Percentiles rank a stretch among this genome's conserved stretches.
Evolutionary conservation across 2,888 invertebrate genomes (phyloP).

Genomic region (Synanthedon vespiformis): DNA sequence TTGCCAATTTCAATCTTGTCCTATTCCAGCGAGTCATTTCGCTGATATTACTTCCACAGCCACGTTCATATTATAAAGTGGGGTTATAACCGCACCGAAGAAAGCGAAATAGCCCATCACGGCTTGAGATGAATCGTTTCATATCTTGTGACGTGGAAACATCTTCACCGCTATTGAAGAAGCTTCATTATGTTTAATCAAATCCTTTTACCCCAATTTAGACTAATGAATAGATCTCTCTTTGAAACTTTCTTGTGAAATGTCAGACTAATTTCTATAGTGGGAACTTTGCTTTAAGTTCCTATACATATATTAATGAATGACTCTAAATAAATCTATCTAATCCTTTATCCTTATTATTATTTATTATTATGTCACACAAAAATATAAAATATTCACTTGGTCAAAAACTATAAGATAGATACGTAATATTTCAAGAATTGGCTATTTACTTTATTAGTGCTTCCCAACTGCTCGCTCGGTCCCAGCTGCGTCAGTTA

Average conservation of each 20-base stretch:
- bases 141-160: background rate
- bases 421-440: no score
- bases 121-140: background rate
- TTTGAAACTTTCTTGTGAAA: no score
- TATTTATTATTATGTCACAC: no score
- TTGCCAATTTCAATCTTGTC: background rate
- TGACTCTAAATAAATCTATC: no score
- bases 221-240: no score
- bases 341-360: no score
- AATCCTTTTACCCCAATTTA: background rate
- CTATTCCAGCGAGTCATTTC: background rate
- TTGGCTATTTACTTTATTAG: no score
- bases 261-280: no score
- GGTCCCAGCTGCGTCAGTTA: background rate
- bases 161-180: background rate
- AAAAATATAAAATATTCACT: no score
- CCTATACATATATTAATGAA: no score
- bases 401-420: no score
- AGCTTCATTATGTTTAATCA: background rate
- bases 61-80: background rate
- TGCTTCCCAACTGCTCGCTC: background rate
- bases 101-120: background rate
- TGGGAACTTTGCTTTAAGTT: no score
- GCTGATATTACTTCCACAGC: background rate
- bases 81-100: background rate